These are phyloP conservation scores for Pipistrellus pygmaeus DNA, from an alignment of 2,797 vertebrate species.

Conservation along the genomic window DNA sequence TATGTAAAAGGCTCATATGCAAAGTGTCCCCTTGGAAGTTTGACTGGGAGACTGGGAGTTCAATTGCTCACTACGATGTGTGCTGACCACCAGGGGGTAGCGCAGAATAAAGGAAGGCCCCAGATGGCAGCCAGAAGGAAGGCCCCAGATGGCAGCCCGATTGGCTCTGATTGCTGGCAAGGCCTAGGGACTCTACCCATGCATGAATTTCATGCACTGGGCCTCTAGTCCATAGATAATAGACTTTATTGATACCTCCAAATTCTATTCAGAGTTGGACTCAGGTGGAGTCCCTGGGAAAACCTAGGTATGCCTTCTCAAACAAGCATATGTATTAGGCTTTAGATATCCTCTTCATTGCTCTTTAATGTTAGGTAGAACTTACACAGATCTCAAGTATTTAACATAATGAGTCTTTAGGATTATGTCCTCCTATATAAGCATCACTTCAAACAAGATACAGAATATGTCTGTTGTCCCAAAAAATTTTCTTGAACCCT, in stretches of 20 bases:
- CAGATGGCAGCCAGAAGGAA: no score
- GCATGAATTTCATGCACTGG: no score
- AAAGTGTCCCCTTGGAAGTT: no score
- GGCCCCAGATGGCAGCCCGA: no score
- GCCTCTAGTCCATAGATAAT: background rate
- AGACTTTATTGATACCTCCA: background rate
- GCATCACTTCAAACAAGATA: background rate
- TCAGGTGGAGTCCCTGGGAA: background rate
- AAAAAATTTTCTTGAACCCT: background rate
- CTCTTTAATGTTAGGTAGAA: conserved; percentile 6
- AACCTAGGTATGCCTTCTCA: background rate
- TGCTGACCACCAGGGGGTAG: no score
- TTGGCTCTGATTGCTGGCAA: no score
- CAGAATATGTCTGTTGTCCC: background rate
- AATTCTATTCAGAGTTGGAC: background rate
- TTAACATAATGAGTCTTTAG: background rate
- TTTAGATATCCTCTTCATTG: background rate
- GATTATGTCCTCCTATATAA: background rate
- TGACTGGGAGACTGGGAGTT: no score
- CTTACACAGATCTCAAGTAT: background rate
- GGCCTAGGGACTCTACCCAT: no score
- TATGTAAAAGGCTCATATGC: no score
- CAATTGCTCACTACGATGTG: no score
- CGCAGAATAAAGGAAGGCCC: no score
- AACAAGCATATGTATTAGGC: background rate